Evolutionary conservation across 1,140 invertebrate genomes (phyloP).

Genomic region (Ceratina japonica): DNA sequence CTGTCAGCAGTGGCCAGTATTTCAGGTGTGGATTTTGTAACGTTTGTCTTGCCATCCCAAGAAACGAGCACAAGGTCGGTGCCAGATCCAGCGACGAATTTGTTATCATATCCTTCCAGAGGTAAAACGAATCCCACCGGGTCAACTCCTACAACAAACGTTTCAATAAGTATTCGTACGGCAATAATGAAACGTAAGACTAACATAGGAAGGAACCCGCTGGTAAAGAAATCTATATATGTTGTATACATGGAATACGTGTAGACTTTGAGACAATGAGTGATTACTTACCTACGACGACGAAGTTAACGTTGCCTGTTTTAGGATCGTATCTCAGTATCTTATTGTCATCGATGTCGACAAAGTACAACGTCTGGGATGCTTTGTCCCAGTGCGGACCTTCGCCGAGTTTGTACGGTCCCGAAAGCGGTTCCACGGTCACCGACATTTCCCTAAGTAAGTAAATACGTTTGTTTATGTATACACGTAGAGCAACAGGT

Average conservation of each 20-base stretch:
- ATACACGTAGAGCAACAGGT: neutral
- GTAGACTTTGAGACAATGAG: too few relatives aligned
- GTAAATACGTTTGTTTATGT: neutral
- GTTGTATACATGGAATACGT: too few relatives aligned
- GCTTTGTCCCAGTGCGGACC: constrained; percentile 84
- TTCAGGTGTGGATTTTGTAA: constrained; percentile 65
- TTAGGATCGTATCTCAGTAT: constrained; percentile 81
- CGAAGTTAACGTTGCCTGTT: constrained; percentile 67
- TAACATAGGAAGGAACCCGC: too few relatives aligned
- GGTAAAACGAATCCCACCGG: constrained; percentile 85
- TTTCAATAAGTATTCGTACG: too few relatives aligned
- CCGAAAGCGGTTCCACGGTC: constrained; percentile 9
- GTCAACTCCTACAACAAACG: constrained; percentile 72
- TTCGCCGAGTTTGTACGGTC: constrained; percentile 73
- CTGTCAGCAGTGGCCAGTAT: constrained; percentile 82
- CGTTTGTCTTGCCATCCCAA: constrained; percentile 82
- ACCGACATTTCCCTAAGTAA: constrained; percentile 13
- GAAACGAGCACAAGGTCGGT: constrained; percentile 82
- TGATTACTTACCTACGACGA: constrained; percentile 32
- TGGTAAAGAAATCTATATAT: too few relatives aligned
- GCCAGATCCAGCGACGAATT: constrained; percentile 84
- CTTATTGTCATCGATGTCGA: constrained; percentile 82
- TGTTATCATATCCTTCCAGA: constrained; percentile 80
- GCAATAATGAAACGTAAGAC: too few relatives aligned
- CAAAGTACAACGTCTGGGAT: constrained; percentile 82